Percentiles rank a stretch among this genome's conserved stretches.
phyloP scores from a whole-genome alignment of 2,888 invertebrate species.

The Cosmia pyralina region DNA sequence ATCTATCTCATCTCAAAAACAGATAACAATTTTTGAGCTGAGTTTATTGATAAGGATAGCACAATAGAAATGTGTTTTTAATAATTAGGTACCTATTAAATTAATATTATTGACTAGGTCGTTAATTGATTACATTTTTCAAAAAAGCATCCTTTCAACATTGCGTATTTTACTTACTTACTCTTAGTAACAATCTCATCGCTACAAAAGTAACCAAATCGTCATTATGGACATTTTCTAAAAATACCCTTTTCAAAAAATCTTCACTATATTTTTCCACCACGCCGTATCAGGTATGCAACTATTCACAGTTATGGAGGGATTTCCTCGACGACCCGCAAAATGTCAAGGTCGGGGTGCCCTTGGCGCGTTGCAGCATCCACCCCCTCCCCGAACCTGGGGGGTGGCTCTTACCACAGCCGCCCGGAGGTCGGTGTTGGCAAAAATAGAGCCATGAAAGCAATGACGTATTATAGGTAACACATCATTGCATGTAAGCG shows the following conservation, averaged over 20 bases:
- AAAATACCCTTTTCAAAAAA: slow-evolving; percentile 13
- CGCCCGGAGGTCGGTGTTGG: slow-evolving; percentile 41
- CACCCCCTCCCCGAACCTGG: slow-evolving; percentile 25
- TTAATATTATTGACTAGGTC: too few relatives aligned
- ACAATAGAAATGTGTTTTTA: too few relatives aligned
- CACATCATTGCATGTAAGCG: too few relatives aligned
- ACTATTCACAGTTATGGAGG: slow-evolving; percentile 24
- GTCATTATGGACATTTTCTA: not conserved
- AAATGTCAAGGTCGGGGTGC: slow-evolving; percentile 73
- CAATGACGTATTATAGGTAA: too few relatives aligned
- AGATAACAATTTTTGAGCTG: too few relatives aligned
- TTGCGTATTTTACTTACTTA: not conserved
- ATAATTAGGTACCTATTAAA: too few relatives aligned
- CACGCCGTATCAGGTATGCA: not conserved
- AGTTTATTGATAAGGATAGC: too few relatives aligned
- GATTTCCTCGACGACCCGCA: slow-evolving; percentile 52
- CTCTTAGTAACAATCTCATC: not conserved
- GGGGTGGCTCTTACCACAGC: slow-evolving; percentile 6
- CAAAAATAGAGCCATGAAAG: too few relatives aligned
- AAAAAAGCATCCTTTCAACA: too few relatives aligned
- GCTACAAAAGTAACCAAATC: not conserved
- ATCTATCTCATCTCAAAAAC: too few relatives aligned
- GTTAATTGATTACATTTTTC: too few relatives aligned
- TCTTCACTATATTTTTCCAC: not conserved
- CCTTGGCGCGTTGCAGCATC: slow-evolving; percentile 76